Evolutionary conservation across 2,113 vertebrate species (phyloP), one percentile per base, ranked within the genome.

Genomic region (Sceloporus tristichus): DNA sequence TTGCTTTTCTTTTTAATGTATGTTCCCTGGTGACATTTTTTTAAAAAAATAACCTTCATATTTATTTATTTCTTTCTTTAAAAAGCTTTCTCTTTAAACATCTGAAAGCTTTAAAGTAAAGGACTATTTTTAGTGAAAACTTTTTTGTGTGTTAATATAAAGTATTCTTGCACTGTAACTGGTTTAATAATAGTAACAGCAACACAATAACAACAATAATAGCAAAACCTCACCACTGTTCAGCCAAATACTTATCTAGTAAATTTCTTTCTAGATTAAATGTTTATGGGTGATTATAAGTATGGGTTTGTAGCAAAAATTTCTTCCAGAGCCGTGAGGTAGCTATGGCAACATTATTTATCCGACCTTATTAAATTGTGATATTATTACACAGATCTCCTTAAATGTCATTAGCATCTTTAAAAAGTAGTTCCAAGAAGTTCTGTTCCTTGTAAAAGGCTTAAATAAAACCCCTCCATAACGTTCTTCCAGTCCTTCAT

Each of bases 181-280:
- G 74, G 59, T 16, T 85, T 54, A 88, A 88, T 76, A 85, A 79
- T 77, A 25, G 0, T 0, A 65, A 74, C 84, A 2, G 79, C 56
- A 82, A 38, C n/a, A 80, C 21, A 62, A 21, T 62, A 80, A 81
- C 27, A 75, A 40, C 7, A 8, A 85, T 79, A 84, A 79, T 78
- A 27, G 0, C 0, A 68, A 78, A 87, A 3, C 85, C 62, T 81
- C 19, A 75, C 3, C 79, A 27, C 29, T 88, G 4, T 91, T 90
- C 75, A 62, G 19, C 82, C 76, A 79, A 89, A 5, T 77, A 87
- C 1, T 0, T 59, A 19, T 87, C 53, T 70, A 84, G 59, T 48
- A 92, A 79, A 19, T 85, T 90, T 90, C 68, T 79, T 13, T n/a
- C 75, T 86, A 27, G 11, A 87, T 91, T 87, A 93, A 83, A 62